phyloP scores from a whole-genome alignment of 2,888 invertebrate genomes.

The Thereva nobilitata region DNA sequence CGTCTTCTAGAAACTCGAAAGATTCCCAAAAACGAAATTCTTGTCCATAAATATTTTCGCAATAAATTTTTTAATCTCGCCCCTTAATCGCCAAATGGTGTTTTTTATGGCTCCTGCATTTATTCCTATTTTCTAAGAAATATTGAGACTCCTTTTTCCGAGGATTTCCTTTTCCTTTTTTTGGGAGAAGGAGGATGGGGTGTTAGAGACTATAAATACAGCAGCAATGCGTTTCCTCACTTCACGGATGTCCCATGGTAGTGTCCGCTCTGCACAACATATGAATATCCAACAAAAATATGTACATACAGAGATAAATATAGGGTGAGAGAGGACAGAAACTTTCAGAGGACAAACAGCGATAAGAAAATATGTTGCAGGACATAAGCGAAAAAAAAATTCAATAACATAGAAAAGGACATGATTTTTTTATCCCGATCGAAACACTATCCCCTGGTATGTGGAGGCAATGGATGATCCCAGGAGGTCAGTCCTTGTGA shows the following conservation, averaged over 20 bases:
- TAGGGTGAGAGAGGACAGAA: constrained; percentile 1
- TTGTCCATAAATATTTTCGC: constrained; percentile 59
- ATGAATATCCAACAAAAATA: no score
- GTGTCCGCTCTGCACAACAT: no score
- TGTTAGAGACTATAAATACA: constrained; percentile 27
- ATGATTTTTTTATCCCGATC: constrained; percentile 31
- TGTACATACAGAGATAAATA: constrained; percentile 4
- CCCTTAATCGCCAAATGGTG: constrained; percentile 59
- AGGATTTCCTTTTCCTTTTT: constrained; percentile 35
- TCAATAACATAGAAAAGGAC: constrained; percentile 35
- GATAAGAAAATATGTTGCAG: constrained; percentile 36
- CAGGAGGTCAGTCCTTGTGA: constrained; percentile 1
- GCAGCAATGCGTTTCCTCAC: constrained; percentile 21
- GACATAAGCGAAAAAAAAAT: constrained; percentile 36
- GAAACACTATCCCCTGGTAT: constrained; percentile 16
- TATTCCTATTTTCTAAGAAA: constrained; percentile 40
- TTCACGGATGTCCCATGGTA: not conserved
- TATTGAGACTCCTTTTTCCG: constrained; percentile 34
- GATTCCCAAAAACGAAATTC: constrained; percentile 1
- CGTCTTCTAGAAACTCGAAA: not conserved
- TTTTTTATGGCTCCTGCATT: constrained; percentile 52
- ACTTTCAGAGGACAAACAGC: constrained; percentile 22
- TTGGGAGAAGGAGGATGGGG: not conserved
- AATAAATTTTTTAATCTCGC: constrained; percentile 61
- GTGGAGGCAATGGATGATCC: not conserved